A percentile compares a stretch with the other conserved stretches of the same genome.
Conservation (phyloP, 2,797 vertebrate species). For the Diglossa cyanea region DNA sequence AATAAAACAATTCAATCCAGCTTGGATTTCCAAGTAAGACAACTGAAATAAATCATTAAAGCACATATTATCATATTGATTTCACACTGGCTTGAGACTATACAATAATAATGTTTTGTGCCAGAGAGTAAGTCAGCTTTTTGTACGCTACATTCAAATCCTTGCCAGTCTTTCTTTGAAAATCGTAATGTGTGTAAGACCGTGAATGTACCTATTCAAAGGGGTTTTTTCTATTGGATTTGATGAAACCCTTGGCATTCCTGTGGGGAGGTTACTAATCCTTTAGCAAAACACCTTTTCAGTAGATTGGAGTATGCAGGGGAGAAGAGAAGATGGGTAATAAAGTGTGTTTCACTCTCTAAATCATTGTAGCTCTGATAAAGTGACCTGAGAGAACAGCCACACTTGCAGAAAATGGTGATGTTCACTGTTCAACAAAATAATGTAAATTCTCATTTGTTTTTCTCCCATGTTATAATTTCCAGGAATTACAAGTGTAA, state of each 20-base stretch:
- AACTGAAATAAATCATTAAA: neutral
- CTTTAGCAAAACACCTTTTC: neutral
- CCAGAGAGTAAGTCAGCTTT: neutral
- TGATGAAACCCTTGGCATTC: neutral
- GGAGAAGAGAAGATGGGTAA: neutral
- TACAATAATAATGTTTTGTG: neutral
- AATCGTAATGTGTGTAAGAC: neutral
- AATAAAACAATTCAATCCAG: neutral
- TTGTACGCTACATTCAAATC: neutral
- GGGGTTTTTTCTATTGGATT: fast-evolving
- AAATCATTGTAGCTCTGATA: neutral
- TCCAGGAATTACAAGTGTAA: neutral
- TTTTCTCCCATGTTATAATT: neutral
- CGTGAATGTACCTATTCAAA: neutral
- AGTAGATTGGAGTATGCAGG: neutral
- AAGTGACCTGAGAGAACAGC: neutral
- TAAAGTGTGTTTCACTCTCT: neutral
- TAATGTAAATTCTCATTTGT: neutral
- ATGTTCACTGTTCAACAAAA: fast-evolving
- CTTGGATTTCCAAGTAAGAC: neutral
- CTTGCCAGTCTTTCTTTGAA: neutral
- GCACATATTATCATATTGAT: neutral
- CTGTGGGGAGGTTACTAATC: neutral
- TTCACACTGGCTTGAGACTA: neutral
- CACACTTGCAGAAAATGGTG: neutral